These are phyloP conservation scores for Corydoras sp. DNA, from an alignment of 2,113 vertebrate species.

Conservation along the genomic window DNA sequence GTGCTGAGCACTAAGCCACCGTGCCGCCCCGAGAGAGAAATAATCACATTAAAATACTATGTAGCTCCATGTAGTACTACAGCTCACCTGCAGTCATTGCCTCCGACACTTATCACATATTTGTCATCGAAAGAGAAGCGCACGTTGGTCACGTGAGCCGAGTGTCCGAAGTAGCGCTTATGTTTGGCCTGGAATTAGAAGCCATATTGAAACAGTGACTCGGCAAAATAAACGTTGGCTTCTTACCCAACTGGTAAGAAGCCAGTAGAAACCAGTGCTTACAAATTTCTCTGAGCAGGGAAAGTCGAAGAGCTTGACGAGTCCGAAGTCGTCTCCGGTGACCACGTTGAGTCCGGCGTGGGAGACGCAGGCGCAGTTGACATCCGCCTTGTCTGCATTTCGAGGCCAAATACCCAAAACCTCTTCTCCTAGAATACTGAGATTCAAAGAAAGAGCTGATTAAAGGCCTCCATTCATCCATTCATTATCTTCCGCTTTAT, in stretches of 20 bases:
- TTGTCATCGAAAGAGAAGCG: constrained; percentile 91
- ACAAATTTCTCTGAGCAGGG: constrained; percentile 93
- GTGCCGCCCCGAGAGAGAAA: no score
- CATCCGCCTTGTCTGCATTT: constrained; percentile 87
- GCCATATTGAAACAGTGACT: not conserved
- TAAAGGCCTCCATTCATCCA: no score
- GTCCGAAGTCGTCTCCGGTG: constrained; percentile 91
- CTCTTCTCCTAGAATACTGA: constrained; percentile 87
- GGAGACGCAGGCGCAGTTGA: constrained; percentile 90
- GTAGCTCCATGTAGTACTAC: no score
- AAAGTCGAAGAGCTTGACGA: constrained; percentile 96
- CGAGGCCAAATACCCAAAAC: constrained; percentile 92
- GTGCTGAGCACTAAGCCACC: no score
- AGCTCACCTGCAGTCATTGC: constrained; percentile 89
- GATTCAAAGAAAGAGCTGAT: not conserved
- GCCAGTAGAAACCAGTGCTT: constrained; percentile 50
- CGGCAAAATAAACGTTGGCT: no score
- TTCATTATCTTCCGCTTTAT: no score
- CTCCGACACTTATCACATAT: constrained; percentile 85
- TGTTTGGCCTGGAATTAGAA: constrained; percentile 80
- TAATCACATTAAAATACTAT: no score
- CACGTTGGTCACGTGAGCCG: constrained; percentile 88
- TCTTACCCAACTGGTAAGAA: no score
- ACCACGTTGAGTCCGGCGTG: constrained; percentile 82
- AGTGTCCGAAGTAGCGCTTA: constrained; percentile 94